Conservation (phyloP, 2,113 vertebrate species). For the Phocoena sinus region DNA sequence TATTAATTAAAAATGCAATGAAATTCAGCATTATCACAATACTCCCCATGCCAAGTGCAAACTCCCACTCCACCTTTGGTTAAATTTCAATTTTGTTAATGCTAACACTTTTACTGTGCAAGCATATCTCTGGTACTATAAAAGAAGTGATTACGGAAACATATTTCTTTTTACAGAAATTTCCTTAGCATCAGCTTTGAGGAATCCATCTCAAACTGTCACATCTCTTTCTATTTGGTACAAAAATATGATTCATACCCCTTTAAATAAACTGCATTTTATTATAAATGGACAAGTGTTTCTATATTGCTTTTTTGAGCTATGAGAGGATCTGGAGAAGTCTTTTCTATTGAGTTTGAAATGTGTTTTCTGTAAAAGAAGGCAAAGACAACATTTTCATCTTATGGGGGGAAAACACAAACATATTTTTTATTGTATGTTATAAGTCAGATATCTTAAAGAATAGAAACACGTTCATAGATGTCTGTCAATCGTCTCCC, state of each 20-base stretch:
- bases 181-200: conserved; percentile 39
- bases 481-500: background rate
- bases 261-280: conserved; percentile 45
- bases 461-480: background rate
- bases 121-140: background rate
- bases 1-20: background rate
- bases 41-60: background rate
- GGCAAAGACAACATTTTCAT: conserved; percentile 41
- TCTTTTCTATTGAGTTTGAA: conserved; percentile 27
- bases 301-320: conserved; percentile 23
- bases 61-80: background rate
- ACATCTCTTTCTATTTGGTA: conserved; percentile 31
- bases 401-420: background rate
- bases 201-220: conserved; percentile 36
- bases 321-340: background rate
- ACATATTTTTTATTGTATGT: conserved; percentile 41
- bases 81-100: background rate
- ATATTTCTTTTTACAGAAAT: conserved; percentile 38
- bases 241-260: conserved; percentile 37
- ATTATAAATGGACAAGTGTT: conserved; percentile 48
- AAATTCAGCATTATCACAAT: background rate
- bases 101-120: background rate
- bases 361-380: conserved; percentile 41
- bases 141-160: conserved; percentile 45
- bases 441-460: conserved; percentile 44